Evolutionary conservation across 1,140 invertebrate species (phyloP).

Genomic region (Colletes latitarsis): DNA sequence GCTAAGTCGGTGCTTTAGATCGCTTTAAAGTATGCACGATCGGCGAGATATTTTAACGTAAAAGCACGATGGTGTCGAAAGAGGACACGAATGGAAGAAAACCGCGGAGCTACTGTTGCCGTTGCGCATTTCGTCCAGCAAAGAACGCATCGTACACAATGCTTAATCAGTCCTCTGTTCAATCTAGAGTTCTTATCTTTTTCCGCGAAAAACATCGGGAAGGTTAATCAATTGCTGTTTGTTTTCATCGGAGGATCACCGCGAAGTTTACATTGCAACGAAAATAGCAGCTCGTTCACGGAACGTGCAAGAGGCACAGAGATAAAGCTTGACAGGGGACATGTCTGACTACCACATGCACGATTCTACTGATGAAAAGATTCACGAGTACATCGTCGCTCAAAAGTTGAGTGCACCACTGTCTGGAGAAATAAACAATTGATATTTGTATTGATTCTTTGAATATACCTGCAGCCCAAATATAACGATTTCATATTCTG

Average conservation of each 20-base stretch:
- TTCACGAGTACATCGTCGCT: slow-evolving; percentile 1
- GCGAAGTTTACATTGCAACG: neutral
- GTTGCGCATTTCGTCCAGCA: no score
- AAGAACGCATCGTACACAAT: neutral
- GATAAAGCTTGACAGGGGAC: slow-evolving; percentile 4
- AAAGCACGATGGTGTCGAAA: no score
- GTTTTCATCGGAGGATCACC: slow-evolving; percentile 3
- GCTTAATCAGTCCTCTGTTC: neutral
- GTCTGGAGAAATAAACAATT: no score
- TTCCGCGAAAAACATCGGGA: neutral
- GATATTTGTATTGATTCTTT: no score
- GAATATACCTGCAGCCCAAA: no score
- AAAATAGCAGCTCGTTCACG: slow-evolving; percentile 26
- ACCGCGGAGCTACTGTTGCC: no score
- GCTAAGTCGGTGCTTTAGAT: no score
- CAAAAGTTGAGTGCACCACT: no score
- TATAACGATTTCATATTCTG: no score
- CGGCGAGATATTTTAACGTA: no score
- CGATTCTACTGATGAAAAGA: slow-evolving; percentile 24
- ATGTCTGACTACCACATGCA: neutral
- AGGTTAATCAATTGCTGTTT: slow-evolving; percentile 1
- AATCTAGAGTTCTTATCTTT: neutral
- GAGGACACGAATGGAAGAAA: no score
- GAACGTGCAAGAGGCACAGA: neutral
- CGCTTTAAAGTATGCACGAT: no score